Percentiles rank a stretch among this genome's conserved stretches.
Evolutionary conservation across 2,113 vertebrate genomes (phyloP).

Genomic region (Aegotheles bennettii): DNA sequence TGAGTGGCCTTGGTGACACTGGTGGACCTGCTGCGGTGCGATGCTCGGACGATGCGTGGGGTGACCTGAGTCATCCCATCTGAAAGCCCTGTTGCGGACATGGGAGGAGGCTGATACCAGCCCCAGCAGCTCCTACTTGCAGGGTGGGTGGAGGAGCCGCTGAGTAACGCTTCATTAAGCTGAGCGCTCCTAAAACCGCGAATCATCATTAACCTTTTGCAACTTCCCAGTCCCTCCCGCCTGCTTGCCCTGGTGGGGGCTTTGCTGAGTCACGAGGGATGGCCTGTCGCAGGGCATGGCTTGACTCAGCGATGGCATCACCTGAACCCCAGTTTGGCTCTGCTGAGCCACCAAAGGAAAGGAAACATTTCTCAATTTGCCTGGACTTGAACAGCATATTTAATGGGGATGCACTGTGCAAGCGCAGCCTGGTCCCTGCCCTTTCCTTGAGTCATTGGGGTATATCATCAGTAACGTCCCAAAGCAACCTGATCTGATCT

Average conservation of each 20-base stretch:
- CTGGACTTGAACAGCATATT: background rate
- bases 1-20: fast-evolving
- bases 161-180: background rate
- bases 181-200: background rate
- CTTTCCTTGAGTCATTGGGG: background rate
- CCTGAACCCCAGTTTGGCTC: fast-evolving
- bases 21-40: background rate
- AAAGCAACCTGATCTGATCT: background rate
- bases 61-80: background rate
- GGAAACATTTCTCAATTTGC: background rate
- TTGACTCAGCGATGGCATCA: conserved; percentile 17
- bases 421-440: background rate
- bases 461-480: background rate
- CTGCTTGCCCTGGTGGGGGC: background rate
- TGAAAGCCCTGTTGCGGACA: background rate
- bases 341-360: background rate
- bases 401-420: background rate
- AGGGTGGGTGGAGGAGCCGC: conserved; percentile 12
- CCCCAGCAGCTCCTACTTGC: background rate
- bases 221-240: background rate
- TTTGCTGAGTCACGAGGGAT: conserved; percentile 19
- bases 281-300: background rate
- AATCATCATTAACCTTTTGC: background rate
- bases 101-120: background rate
- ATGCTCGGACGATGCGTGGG: background rate